Conservation (phyloP, 2,113 vertebrate species). For the Ailurus styani region DNA sequence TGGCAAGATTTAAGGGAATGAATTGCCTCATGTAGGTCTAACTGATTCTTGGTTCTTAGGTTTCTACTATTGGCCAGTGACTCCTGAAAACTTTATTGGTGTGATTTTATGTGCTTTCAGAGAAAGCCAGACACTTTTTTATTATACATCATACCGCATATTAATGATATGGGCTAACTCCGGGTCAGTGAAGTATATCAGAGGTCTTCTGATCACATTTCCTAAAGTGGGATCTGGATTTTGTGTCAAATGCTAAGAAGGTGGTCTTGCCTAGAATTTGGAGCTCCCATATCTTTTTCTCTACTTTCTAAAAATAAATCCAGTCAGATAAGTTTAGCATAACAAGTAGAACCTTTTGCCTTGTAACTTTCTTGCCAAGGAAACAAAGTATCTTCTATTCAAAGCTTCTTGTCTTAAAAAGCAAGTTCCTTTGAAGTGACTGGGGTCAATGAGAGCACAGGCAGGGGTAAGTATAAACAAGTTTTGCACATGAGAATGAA, state of each 20-base stretch:
- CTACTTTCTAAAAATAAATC: neutral
- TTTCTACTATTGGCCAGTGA: neutral
- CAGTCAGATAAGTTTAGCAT: neutral
- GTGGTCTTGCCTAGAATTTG: neutral
- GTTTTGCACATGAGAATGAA: neutral
- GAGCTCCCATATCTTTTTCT: neutral
- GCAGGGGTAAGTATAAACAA: neutral
- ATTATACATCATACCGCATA: neutral
- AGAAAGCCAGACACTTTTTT: neutral
- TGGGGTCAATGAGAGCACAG: neutral
- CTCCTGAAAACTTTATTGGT: neutral
- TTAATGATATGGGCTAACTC: neutral
- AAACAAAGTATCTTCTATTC: neutral
- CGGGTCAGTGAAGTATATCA: neutral
- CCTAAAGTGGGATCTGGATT: neutral
- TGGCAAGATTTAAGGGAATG: neutral
- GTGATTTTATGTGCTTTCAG: neutral
- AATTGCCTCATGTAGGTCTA: neutral
- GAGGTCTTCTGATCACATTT: neutral
- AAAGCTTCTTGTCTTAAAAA: neutral
- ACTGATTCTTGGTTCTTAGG: neutral
- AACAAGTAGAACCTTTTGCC: neutral
- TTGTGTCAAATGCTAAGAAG: neutral
- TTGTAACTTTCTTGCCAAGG: neutral
- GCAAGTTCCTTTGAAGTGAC: neutral